phyloP scores from a whole-genome alignment of 2,797 vertebrate genomes.

The Propithecus deckenii region DNA sequence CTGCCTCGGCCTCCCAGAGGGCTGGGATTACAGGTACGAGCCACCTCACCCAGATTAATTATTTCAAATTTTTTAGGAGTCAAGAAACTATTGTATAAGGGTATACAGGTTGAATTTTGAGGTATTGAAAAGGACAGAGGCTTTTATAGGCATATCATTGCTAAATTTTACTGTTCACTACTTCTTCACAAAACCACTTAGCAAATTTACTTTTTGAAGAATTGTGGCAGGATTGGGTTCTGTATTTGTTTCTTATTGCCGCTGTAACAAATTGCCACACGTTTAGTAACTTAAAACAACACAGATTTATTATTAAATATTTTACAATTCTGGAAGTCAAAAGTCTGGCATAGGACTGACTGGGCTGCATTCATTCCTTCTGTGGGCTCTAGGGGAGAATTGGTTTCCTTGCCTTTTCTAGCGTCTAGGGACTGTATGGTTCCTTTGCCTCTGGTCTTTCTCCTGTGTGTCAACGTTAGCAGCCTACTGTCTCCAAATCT shows the following conservation, averaged over 20 bases:
- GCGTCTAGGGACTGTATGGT: neutral
- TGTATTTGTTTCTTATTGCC: slow-evolving; percentile 2
- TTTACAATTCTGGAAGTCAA: neutral
- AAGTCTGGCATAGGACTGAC: neutral
- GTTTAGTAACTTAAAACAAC: neutral
- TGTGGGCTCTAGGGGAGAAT: neutral
- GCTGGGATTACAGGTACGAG: too few relatives aligned
- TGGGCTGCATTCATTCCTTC: neutral
- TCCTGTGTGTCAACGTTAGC: neutral
- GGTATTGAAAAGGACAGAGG: neutral
- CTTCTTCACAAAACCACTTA: neutral
- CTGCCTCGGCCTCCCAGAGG: too few relatives aligned
- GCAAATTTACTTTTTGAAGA: neutral
- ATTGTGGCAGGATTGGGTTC: neutral
- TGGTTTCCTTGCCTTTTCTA: neutral
- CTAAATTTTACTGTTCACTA: neutral
- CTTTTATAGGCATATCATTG: neutral
- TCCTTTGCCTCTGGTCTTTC: neutral
- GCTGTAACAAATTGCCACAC: neutral
- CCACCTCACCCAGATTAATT: too few relatives aligned
- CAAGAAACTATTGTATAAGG: neutral
- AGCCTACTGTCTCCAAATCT: neutral
- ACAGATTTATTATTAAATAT: neutral
- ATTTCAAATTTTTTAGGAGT: neutral
- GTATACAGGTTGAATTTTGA: slow-evolving; percentile 15